Base-by-base conservation (phyloP, 2,888 invertebrate genomes). In the Cantharis flavilabris region DNA sequence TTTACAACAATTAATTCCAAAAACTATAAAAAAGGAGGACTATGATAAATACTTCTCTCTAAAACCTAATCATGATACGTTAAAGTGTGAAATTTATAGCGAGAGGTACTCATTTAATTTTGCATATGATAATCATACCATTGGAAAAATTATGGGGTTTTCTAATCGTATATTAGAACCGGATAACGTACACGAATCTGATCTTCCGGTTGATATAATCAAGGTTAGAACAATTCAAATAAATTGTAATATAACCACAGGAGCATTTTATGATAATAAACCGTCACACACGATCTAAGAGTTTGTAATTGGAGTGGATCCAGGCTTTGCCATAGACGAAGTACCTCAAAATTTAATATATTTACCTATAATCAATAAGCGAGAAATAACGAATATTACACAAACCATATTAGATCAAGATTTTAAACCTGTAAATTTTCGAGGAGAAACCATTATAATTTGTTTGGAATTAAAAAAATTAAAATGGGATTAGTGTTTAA, bases 311-410 rank as follows among this genome's bases (percentile, higher is more conserved):
- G 78, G 76, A 26, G 83, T 84, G 16, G 79, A 81, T 33, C 84
- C 86, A 20, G 86, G 86, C 11, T 87, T 85, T 83, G 84, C 85
- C 81, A 83, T 86, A 64, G 79, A 84, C 71, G 85, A 86, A 80
- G 82, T 82, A 9, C 86, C 86, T 9, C 76, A 72, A 73, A 84
- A 84, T 82, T 81, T 85, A 9, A 84, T 86, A 73, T 86, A 86
- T 83, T 83, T 86, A 77, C 86, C 85, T 13, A 81, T 85, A 23
- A 63, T n/a, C 10, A 83, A 79, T 70, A 76, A 76, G 20, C 76
- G 64, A 65, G 69, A 69, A 65, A 83, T 86, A 79, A 78, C 75
- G 71, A 79, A 82, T 70, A 71, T 86, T 18, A 80, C 81, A 23
- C 28, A 86, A 72, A 82, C 76, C 78, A 14, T 85, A 26, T 76